A percentile compares a stretch with the other conserved stretches of the same genome.
phyloP scores from a whole-genome alignment of 2,113 vertebrate species.

The Seriola quinqueradiata region DNA sequence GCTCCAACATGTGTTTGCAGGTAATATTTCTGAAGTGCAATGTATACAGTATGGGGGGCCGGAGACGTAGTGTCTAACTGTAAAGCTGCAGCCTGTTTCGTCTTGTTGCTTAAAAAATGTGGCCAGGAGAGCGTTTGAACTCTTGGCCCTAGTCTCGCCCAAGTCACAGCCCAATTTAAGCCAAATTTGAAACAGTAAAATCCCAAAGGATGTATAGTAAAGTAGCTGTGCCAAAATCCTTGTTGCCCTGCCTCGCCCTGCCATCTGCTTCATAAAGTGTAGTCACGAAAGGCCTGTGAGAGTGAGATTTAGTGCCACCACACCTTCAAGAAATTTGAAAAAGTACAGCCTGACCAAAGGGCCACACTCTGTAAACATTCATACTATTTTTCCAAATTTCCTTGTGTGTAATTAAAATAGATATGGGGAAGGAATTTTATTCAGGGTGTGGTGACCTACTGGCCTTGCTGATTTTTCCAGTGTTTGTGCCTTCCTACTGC shows the following conservation, averaged over 20 bases:
- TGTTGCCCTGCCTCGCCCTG: constrained; percentile 58
- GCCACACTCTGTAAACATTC: constrained; percentile 63
- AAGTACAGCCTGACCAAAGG: constrained; percentile 21
- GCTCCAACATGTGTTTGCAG: constrained; percentile 52
- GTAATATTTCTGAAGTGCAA: constrained; percentile 52
- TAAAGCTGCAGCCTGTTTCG: constrained; percentile 48
- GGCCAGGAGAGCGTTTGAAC: constrained; percentile 55
- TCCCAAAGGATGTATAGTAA: constrained; percentile 70
- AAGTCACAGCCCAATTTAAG: constrained; percentile 49
- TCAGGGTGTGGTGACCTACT: constrained; percentile 29
- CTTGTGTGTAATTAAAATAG: constrained; percentile 47
- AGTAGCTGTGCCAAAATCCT: constrained; percentile 62
- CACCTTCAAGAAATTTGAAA: constrained; percentile 63
- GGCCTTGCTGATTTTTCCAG: constrained; percentile 21
- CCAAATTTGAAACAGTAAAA: constrained; percentile 67
- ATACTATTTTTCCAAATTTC: constrained; percentile 45
- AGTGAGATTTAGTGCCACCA: constrained; percentile 57
- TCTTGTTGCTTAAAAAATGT: constrained; percentile 57
- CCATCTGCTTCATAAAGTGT: constrained; percentile 78
- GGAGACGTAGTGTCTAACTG: constrained; percentile 13
- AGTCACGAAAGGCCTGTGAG: constrained; percentile 60
- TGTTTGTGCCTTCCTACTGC: constrained; percentile 33
- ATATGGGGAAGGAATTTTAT: constrained; percentile 17
- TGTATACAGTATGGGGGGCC: not conserved
- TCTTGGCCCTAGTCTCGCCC: constrained; percentile 60